Evolutionary conservation across 2,888 invertebrate species (phyloP).

Genomic region (Caenorhabditis drosophilae): DNA sequence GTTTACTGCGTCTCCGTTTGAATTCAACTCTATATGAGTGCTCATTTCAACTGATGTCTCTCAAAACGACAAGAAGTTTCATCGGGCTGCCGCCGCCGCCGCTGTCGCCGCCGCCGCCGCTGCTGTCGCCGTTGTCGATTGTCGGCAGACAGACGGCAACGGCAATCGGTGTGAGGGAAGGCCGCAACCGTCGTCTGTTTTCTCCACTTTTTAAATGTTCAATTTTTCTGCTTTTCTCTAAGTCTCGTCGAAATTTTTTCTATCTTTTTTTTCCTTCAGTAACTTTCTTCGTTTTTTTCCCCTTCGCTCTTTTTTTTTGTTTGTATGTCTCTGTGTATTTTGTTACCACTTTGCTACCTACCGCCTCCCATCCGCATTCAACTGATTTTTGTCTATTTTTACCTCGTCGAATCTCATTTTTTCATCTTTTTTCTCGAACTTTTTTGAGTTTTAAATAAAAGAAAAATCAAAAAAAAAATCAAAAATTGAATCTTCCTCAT

Average conservation of each 20-base stretch:
- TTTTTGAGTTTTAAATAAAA: too few relatives aligned
- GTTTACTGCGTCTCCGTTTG: too few relatives aligned
- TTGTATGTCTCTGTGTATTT: conserved; percentile 30
- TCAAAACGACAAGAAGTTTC: too few relatives aligned
- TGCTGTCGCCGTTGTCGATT: conserved; percentile 6
- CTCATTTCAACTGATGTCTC: too few relatives aligned
- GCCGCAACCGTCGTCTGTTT: too few relatives aligned
- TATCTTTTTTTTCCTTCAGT: not conserved
- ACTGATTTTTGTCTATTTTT: not conserved
- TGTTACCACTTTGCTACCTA: conserved; percentile 40
- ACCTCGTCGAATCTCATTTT: not conserved
- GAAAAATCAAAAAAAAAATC: not conserved
- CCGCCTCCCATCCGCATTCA: conserved; percentile 8
- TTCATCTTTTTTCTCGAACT: not conserved
- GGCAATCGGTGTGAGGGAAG: not conserved
- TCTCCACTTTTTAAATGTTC: too few relatives aligned
- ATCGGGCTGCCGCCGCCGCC: too few relatives aligned
- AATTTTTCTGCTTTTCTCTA: too few relatives aligned
- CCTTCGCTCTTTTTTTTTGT: conserved; percentile 2
- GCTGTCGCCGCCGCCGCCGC: conserved; percentile 4
- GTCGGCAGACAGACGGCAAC: too few relatives aligned
- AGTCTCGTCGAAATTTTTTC: too few relatives aligned
- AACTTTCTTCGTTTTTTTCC: not conserved
- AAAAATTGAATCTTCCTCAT: not conserved
- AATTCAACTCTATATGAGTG: too few relatives aligned